A percentile compares a stretch with the other conserved stretches of the same genome.
Evolutionary conservation across 1,140 invertebrate species (phyloP).

Genomic region (Ganaspis sp.): DNA sequence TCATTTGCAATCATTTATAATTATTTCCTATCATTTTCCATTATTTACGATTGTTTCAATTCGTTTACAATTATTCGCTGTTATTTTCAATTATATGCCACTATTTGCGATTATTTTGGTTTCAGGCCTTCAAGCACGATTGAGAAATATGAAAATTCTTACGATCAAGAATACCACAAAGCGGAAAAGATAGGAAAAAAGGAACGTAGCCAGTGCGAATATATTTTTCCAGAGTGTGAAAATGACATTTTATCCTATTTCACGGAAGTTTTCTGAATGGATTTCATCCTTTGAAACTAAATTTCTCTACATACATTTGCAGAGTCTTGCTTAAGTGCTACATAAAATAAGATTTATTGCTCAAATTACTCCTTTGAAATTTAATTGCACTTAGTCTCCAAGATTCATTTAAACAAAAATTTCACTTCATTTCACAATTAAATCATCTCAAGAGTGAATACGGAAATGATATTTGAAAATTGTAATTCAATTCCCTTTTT

Average conservation of each 20-base stretch:
- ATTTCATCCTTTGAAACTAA: not conserved
- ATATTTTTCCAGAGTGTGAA: slow-evolving; percentile 81
- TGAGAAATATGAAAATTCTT: slow-evolving; percentile 77
- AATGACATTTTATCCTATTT: slow-evolving; percentile 80
- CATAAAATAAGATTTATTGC: not conserved
- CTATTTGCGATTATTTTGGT: slow-evolving; percentile 42
- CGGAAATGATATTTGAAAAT: not conserved
- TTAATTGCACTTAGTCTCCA: not conserved
- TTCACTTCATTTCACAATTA: not conserved
- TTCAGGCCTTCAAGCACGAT: slow-evolving; percentile 80
- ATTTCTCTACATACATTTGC: not conserved
- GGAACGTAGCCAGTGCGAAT: slow-evolving; percentile 77
- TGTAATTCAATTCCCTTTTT: too few species aligned
- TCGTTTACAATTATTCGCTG: too few species aligned
- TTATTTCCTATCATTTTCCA: not conserved
- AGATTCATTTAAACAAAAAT: not conserved
- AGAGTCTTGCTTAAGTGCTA: not conserved
- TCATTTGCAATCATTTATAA: too few species aligned
- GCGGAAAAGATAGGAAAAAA: slow-evolving; percentile 80
- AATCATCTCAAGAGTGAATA: not conserved
- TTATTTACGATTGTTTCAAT: too few species aligned
- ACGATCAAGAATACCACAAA: slow-evolving; percentile 83
- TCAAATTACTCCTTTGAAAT: not conserved
- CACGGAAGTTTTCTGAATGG: slow-evolving; percentile 65
- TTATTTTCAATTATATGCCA: not conserved